These are phyloP conservation scores for Itoplectis maculator DNA, from an alignment of 2,888 invertebrate species.

Conservation along the genomic window DNA sequence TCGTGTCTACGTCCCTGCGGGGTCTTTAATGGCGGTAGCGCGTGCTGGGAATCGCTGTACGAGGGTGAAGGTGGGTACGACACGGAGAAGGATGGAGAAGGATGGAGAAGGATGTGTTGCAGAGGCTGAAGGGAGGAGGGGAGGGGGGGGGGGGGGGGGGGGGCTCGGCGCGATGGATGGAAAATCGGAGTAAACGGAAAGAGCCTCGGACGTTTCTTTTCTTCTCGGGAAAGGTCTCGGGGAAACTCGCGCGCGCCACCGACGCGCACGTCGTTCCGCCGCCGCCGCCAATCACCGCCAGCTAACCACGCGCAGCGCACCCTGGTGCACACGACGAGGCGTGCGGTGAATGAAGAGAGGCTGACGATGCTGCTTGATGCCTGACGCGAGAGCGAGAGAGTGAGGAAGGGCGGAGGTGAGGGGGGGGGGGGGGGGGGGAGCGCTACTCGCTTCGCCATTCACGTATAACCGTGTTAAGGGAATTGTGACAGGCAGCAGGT, in stretches of 20 bases:
- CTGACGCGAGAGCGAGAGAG: slow-evolving; percentile 25
- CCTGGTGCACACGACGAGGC: slow-evolving; percentile 31
- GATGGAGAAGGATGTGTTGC: slow-evolving; percentile 26
- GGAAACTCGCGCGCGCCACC: slow-evolving; percentile 41
- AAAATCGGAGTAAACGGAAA: slow-evolving; percentile 59
- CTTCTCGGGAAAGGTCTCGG: slow-evolving; percentile 49
- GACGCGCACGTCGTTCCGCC: background rate
- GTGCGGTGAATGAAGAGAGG: slow-evolving; percentile 62
- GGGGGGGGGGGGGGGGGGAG: too few relatives aligned
- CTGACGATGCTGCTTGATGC: background rate
- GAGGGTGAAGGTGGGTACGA: background rate
- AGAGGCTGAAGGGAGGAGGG: slow-evolving; percentile 2
- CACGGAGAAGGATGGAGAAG: background rate
- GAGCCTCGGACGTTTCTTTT: slow-evolving; percentile 55
- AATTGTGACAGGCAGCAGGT: slow-evolving; percentile 43
- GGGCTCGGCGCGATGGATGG: slow-evolving; percentile 41
- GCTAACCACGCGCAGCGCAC: background rate
- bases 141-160: too few relatives aligned
- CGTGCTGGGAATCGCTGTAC: slow-evolving; percentile 49
- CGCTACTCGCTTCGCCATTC: slow-evolving; percentile 49
- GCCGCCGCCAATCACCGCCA: slow-evolving; percentile 29
- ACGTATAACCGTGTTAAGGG: slow-evolving; percentile 33
- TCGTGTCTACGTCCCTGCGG: slow-evolving; percentile 38
- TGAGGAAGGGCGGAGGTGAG: too few relatives aligned
- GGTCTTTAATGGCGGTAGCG: slow-evolving; percentile 42